Evolutionary conservation across 2,888 invertebrate species (phyloP).

Genomic region (Leucoma salicis): DNA sequence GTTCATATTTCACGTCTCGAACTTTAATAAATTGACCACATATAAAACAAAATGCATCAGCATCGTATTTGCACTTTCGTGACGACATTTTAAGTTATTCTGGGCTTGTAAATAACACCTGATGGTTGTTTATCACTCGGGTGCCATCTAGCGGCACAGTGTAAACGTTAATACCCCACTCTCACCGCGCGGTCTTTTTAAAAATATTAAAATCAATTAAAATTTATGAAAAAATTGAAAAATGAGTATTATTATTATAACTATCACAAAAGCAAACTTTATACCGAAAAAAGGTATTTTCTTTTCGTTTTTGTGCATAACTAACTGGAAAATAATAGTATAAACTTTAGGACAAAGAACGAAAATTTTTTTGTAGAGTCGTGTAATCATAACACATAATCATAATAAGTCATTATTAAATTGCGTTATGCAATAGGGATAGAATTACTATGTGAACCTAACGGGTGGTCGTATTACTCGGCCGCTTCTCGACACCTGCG

Average conservation of each 20-base stretch:
- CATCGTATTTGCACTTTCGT: slow-evolving; percentile 14
- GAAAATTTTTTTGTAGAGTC: slow-evolving; percentile 7
- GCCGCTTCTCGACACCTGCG: no score
- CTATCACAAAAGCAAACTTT: slow-evolving; percentile 7
- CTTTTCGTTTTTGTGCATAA: slow-evolving; percentile 4
- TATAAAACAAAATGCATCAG: slow-evolving; percentile 23
- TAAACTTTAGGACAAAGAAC: slow-evolving; percentile 9
- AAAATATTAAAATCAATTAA: slow-evolving; percentile 5
- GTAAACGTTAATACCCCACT: slow-evolving; percentile 25
- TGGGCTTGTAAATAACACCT: slow-evolving; percentile 22
- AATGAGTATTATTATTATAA: slow-evolving; percentile 6
- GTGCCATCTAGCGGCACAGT: slow-evolving; percentile 23
- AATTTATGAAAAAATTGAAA: slow-evolving; percentile 5
- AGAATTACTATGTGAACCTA: no score
- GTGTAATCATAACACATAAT: no score
- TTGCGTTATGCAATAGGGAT: no score
- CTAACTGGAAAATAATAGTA: slow-evolving; percentile 4
- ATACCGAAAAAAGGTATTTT: slow-evolving; percentile 8
- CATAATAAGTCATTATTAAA: no score
- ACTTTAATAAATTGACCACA: slow-evolving; percentile 13
- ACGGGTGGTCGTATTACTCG: no score
- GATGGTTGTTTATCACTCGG: slow-evolving; percentile 25
- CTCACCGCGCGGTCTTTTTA: slow-evolving; percentile 6
- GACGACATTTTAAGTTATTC: background rate
- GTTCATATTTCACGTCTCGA: slow-evolving; percentile 23